Base-by-base conservation (phyloP, 2,888 invertebrate species). In the Callimorpha dominula region DNA sequence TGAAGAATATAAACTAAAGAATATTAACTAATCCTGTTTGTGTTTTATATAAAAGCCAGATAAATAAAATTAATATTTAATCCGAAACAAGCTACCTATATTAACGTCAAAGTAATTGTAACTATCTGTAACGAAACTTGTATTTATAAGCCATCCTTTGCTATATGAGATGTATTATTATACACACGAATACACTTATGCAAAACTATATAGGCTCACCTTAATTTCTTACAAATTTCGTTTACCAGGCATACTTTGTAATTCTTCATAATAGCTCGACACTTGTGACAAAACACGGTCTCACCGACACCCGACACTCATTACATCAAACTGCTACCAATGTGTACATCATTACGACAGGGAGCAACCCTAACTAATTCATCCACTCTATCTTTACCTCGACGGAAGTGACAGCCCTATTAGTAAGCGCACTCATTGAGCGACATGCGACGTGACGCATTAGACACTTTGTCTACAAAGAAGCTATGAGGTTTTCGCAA, bases 301-400 rank as follows among this genome's bases (percentile, higher is more conserved):
- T 49, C 17, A 14, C 31, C 43, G 52, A 40, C 66, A 31, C 52
- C 40, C 46, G 43, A 52, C 49, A 65, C 64, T 72, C 72, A 68
- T 68, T 72, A 64, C 57, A 40, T 64, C 40, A 69, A 73, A 65
- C 43, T 64, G 60, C 68, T 68, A 12, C 65, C 50, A 46, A 65
- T 60, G 62, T 62, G 66, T 67, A 52, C 71, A 62, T 71, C 50
- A 71, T 50, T 43, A 68, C 67, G 63, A 62, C 52, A 63, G 31
- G 17, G 57, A 43, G 49, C 65, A 69, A 60, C 68, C 72, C 72
- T 69, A 60, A 73, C 65, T 73, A 73, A 73, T 73, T 68, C 65
- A 73, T 60, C 52, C 64, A 60, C 72, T 73, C 69, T 69, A 57
- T 73, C 72, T 72, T 72, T 69, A 69, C 68, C 72, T 68, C 64